These are phyloP conservation scores for Megastigmus dorsalis DNA, from an alignment of 2,888 invertebrate species.

Conservation along the genomic window DNA sequence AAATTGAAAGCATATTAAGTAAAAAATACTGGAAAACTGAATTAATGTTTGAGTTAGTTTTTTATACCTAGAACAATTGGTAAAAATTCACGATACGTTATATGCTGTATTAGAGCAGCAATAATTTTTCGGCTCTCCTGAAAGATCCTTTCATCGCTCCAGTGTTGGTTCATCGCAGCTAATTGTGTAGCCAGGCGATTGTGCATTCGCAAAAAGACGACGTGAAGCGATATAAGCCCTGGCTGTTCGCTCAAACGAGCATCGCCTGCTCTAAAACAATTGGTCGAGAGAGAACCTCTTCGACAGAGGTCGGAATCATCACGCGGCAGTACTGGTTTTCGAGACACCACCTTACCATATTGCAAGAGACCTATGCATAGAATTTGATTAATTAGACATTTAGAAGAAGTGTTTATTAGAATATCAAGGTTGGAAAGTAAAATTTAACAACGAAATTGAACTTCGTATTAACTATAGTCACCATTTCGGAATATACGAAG, in stretches of 20 bases:
- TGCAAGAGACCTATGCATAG: conserved; percentile 70
- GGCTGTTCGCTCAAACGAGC: conserved; percentile 88
- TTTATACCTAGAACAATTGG: conserved; percentile 85
- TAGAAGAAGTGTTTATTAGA: too few relatives aligned
- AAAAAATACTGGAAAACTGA: background rate
- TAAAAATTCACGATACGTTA: conserved; percentile 88
- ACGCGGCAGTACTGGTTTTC: conserved; percentile 78
- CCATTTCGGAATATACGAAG: conserved; percentile 86
- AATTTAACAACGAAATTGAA: too few relatives aligned
- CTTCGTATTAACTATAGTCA: too few relatives aligned
- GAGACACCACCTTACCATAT: conserved; percentile 81
- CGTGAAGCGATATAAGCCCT: conserved; percentile 84
- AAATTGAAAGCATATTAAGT: background rate
- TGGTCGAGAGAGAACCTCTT: conserved; percentile 82
- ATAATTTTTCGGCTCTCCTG: conserved; percentile 90
- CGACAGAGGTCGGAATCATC: conserved; percentile 82
- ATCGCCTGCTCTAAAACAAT: conserved; percentile 88
- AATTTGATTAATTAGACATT: too few relatives aligned
- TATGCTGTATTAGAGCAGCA: conserved; percentile 88
- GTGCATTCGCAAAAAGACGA: conserved; percentile 85
- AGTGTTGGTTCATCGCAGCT: conserved; percentile 85
- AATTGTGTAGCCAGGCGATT: conserved; percentile 85
- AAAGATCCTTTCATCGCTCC: conserved; percentile 91
- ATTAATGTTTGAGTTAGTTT: background rate
- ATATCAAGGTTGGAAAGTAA: too few relatives aligned